Conservation (phyloP, 2,113 vertebrate genomes). For the Anguilla japonica region DNA sequence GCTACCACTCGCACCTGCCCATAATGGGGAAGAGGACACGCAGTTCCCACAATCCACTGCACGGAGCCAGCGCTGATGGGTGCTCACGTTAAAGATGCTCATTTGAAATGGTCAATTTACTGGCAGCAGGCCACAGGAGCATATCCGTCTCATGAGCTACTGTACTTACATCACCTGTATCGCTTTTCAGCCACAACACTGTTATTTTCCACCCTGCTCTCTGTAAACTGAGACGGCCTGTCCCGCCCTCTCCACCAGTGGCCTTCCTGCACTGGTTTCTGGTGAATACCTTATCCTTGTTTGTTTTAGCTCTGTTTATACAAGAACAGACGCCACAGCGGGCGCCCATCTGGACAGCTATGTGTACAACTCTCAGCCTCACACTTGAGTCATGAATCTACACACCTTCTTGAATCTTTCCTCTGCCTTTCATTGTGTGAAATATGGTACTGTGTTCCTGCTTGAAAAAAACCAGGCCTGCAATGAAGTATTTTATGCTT, state of each 20-base stretch:
- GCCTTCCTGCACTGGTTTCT: neutral
- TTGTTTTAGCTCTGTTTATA: conserved; percentile 1
- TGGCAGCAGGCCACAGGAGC: neutral
- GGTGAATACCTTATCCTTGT: neutral
- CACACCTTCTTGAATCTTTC: neutral
- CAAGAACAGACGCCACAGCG: neutral
- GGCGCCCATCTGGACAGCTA: neutral
- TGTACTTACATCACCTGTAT: neutral
- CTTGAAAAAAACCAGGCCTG: neutral
- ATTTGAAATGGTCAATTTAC: neutral
- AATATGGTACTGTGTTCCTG: neutral
- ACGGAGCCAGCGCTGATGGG: neutral
- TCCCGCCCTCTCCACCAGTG: neutral
- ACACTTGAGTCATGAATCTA: neutral
- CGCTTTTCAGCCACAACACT: neutral
- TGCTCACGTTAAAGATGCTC: neutral
- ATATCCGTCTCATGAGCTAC: neutral
- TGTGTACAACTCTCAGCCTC: neutral
- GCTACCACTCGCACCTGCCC: neutral
- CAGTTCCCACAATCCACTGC: neutral
- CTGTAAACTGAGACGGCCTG: neutral
- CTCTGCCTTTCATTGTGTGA: neutral
- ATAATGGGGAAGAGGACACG: no score
- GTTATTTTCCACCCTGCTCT: neutral
- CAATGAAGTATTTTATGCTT: neutral